These are phyloP conservation scores for Barypeithes pellucidus DNA, from an alignment of 2,888 invertebrate species.

Conservation along the genomic window DNA sequence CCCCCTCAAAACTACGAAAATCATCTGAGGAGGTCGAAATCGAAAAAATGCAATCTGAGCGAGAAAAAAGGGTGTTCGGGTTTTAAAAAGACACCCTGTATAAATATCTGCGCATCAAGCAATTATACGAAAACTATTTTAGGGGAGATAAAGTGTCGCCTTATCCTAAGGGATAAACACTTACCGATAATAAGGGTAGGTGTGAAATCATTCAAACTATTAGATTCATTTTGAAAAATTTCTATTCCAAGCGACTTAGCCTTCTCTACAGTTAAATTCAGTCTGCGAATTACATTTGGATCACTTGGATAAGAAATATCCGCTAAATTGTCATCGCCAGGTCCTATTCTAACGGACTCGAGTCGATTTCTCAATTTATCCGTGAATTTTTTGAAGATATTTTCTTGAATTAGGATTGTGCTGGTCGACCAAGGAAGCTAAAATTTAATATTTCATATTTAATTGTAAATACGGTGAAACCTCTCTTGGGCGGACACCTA, in stretches of 20 bases:
- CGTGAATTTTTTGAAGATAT: conserved; percentile 70
- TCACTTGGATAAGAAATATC: conserved; percentile 70
- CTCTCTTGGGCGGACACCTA: no score
- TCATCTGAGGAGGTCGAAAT: no score
- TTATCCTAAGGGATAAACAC: no score
- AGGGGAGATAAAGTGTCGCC: no score
- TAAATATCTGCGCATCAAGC: no score
- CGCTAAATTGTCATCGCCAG: conserved; percentile 69
- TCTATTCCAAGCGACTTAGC: conserved; percentile 63
- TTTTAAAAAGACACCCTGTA: no score
- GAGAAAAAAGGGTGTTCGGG: no score
- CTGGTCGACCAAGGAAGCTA: conserved; percentile 73
- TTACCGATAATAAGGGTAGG: conserved; percentile 64
- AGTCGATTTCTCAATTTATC: conserved; percentile 69
- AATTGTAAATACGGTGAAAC: no score
- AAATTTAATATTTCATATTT: conserved; percentile 48
- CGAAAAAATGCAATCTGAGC: no score
- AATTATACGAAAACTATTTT: no score
- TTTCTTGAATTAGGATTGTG: conserved; percentile 73
- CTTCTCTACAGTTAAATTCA: conserved; percentile 53
- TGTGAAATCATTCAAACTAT: conserved; percentile 59
- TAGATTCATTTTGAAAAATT: conserved; percentile 57
- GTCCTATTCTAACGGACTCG: conserved; percentile 62
- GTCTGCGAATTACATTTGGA: conserved; percentile 61
- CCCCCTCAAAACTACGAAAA: no score